Base-by-base conservation (phyloP, 2,888 invertebrate species). In the Chaetogeoica ovagalla region DNA sequence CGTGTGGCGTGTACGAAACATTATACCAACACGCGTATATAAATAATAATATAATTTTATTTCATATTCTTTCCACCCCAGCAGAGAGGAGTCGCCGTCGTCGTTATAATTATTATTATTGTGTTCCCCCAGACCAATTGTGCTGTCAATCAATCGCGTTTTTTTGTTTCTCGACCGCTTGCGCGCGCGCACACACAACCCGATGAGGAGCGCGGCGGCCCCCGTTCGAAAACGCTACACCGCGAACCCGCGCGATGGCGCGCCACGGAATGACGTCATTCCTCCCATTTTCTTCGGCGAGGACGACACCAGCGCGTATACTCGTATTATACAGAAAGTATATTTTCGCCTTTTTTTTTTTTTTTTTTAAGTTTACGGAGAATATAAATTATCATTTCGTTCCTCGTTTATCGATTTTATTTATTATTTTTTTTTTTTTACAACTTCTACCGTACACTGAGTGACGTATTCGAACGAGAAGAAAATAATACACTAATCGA, bases 71-170 rank as follows among this genome's bases (percentile, higher is more conserved):
- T 60, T 43, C 8, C 66, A 39, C 59, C 66, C 30, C 57, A 19
- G 74, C 30, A 30, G 30, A 30, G 30, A 4, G 65, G 55, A 1
- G 30, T 30, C 30, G 30, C 4, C 30, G 30, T 79, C 57, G 79
- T 65, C 71, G 57, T 79, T 66, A 21, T 71, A 39, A 39, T 71
- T 66, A 63, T 70, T 77, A 71, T 79, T 79, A 62, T 79, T 79
- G 79, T 79, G 79, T 79, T 79, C 79, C 69, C 79, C 15, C 21
- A 79, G 71, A 57, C 57, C 79, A 57, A 79, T 79, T 79, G 79
- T 79, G 70, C 79, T 68, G 75, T 79, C 79, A 79, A 79, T 79
- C 79, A 79, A 79, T 74, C 68, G 55, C 68, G 60, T 37, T 48
- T 72, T 43, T 43, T 30, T 30, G 30, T 30, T 30, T 30, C 30